These are phyloP conservation scores for Orius insidiosus DNA, from an alignment of 1,140 invertebrate genomes.

Conservation along the genomic window DNA sequence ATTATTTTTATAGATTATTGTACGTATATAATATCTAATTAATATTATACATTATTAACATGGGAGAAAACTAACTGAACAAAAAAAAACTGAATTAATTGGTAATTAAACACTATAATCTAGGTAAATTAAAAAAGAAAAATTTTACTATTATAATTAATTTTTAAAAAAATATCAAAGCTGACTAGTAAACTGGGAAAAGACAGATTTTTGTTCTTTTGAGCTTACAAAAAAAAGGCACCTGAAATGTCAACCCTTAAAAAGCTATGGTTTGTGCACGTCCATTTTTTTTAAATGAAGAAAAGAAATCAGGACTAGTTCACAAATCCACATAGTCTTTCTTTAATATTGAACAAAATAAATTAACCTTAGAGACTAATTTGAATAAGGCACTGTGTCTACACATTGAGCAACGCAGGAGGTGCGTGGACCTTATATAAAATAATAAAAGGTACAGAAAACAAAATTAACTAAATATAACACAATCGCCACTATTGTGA, in stretches of 20 bases:
- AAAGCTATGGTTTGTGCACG: conserved; percentile 6
- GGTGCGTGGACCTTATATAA: conserved; percentile 17
- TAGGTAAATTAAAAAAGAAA: neutral
- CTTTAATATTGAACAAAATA: conserved; percentile 11
- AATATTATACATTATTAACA: no score
- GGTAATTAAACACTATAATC: no score
- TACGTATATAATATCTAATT: no score
- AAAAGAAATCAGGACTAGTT: conserved; percentile 10
- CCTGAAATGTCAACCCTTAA: conserved; percentile 1
- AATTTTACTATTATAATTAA: no score
- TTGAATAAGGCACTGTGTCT: conserved; percentile 16
- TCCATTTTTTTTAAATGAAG: neutral
- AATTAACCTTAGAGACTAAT: conserved; percentile 5
- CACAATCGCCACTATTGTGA: conserved; percentile 1
- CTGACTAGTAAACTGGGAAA: no score
- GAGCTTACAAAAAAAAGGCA: no score
- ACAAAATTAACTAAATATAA: conserved; percentile 3
- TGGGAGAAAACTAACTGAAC: no score
- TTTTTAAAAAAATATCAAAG: no score
- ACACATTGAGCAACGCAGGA: conserved; percentile 17
- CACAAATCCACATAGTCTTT: conserved; percentile 9
- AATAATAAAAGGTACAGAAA: conserved; percentile 12
- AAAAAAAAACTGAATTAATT: no score
- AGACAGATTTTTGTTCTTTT: no score
- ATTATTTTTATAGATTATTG: no score